Evolutionary conservation across 2,797 vertebrate genomes (phyloP).

Genomic region (Tapera naevia): DNA sequence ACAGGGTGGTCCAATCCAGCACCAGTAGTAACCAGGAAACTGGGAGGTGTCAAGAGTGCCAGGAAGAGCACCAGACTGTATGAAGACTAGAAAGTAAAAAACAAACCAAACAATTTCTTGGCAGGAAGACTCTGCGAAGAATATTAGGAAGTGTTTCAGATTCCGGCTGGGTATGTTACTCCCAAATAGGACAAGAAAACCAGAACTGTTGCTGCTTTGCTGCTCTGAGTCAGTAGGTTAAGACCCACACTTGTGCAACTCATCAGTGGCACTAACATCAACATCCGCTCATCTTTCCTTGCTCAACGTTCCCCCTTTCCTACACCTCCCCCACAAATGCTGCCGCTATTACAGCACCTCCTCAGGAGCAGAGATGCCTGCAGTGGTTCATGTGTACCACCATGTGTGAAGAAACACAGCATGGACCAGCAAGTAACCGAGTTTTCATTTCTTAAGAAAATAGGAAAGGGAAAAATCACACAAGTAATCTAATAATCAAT

Average conservation of each 20-base stretch:
- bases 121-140: not conserved
- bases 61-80: slow-evolving; percentile 46
- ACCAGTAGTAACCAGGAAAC: not conserved
- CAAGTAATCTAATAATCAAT: not conserved
- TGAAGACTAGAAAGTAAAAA: not conserved
- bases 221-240: not conserved
- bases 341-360: not conserved
- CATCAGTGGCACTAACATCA: not conserved
- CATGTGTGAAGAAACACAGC: not conserved
- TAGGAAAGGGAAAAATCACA: not conserved
- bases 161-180: not conserved
- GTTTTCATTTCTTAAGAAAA: not conserved
- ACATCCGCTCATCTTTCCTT: not conserved
- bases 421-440: fast-evolving
- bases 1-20: slow-evolving; percentile 11
- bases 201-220: not conserved
- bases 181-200: not conserved
- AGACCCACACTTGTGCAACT: not conserved
- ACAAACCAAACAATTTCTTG: slow-evolving; percentile 2
- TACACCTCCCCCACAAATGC: not conserved
- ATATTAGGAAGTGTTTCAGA: slow-evolving; percentile 32
- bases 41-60: not conserved
- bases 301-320: not conserved
- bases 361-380: not conserved
- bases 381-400: not conserved